These are phyloP conservation scores for Xenopus borealis DNA, from an alignment of 2,113 vertebrate genomes.

Conservation along the genomic window DNA sequence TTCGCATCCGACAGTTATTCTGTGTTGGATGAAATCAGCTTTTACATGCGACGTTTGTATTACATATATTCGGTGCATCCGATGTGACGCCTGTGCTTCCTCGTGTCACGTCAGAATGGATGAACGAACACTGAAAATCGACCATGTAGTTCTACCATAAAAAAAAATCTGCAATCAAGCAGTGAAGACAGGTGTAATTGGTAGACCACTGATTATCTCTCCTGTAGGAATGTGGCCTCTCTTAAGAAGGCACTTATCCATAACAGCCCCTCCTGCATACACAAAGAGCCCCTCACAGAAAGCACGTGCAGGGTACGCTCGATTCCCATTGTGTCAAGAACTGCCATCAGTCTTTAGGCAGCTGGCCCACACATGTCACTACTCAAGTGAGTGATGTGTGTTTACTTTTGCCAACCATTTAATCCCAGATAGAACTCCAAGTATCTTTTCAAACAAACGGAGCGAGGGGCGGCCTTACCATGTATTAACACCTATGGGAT, in stretches of 20 bases:
- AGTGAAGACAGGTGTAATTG: slow-evolving; percentile 39
- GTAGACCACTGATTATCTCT: slow-evolving; percentile 41
- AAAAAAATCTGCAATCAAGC: not conserved
- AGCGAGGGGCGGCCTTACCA: too few species aligned
- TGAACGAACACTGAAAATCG: too few species aligned
- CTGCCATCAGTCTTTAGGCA: slow-evolving; percentile 21
- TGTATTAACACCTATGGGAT: too few species aligned
- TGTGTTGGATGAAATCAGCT: too few species aligned
- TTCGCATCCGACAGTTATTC: too few species aligned
- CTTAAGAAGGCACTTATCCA: slow-evolving; percentile 42
- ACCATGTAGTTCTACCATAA: too few species aligned
- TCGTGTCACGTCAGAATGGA: too few species aligned
- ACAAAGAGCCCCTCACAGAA: slow-evolving; percentile 23
- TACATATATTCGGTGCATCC: too few species aligned
- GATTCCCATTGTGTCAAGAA: slow-evolving; percentile 35
- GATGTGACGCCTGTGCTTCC: too few species aligned
- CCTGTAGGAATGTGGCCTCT: slow-evolving; percentile 45
- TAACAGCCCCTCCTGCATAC: slow-evolving; percentile 13
- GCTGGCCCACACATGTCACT: slow-evolving; percentile 26
- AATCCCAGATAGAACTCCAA: slow-evolving; percentile 6
- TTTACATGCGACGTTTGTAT: too few species aligned
- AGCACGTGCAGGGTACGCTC: slow-evolving; percentile 10
- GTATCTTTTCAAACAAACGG: not conserved
- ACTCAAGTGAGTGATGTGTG: slow-evolving; percentile 20
- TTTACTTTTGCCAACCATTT: slow-evolving; percentile 31